phyloP scores from a whole-genome alignment of 2,113 vertebrate genomes.

The Buteo buteo region DNA sequence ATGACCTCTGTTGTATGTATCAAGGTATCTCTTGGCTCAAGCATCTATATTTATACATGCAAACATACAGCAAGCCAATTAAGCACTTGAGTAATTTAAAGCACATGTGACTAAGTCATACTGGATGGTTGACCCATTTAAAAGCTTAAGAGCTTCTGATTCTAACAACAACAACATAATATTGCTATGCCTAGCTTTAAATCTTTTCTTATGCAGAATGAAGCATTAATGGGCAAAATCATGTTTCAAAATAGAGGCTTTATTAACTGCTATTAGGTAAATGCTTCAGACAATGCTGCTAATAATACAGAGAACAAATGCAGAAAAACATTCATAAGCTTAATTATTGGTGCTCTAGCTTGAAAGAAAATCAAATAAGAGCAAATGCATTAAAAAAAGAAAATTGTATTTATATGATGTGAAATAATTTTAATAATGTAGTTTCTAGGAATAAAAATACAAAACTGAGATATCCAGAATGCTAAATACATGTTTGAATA shows the following conservation, averaged over 20 bases:
- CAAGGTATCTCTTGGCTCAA: constrained; percentile 12
- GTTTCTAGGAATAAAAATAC: background rate
- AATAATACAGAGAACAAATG: background rate
- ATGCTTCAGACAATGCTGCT: background rate
- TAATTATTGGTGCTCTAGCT: background rate
- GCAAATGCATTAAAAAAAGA: background rate
- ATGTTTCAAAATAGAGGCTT: background rate
- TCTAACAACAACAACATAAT: background rate
- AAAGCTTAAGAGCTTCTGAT: background rate
- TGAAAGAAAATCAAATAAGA: background rate
- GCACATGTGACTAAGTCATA: constrained; percentile 10
- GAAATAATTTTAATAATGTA: background rate
- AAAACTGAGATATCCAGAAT: background rate
- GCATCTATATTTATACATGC: background rate
- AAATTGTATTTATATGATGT: background rate
- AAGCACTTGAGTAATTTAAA: constrained; percentile 32
- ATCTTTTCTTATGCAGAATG: background rate
- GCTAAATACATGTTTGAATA: background rate
- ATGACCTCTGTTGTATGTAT: background rate
- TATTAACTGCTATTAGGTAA: background rate
- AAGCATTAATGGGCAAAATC: background rate
- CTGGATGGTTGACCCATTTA: constrained; percentile 9
- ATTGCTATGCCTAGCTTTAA: background rate
- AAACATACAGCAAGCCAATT: constrained; percentile 28
- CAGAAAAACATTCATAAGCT: background rate